These are phyloP conservation scores for Sisyra terminalis DNA, from an alignment of 2,888 invertebrate species.

Conservation along the genomic window DNA sequence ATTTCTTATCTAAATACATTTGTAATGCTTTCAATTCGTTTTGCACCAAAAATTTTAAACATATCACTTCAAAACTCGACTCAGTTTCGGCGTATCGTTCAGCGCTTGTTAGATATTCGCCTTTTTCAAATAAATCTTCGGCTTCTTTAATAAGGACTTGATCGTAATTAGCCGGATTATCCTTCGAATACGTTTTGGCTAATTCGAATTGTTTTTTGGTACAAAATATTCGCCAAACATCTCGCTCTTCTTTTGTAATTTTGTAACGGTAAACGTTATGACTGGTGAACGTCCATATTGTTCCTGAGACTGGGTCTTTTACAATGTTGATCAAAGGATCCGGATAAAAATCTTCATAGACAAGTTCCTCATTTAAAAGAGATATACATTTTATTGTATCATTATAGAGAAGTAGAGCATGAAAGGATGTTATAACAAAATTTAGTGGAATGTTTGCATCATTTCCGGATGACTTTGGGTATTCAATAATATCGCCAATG, in stretches of 20 bases:
- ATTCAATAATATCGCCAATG: slow-evolving; percentile 28
- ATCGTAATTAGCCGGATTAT: slow-evolving; percentile 67
- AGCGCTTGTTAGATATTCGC: slow-evolving; percentile 70
- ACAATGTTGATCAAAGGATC: slow-evolving; percentile 66
- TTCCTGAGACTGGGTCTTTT: slow-evolving; percentile 59
- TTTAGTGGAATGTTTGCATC: slow-evolving; percentile 40
- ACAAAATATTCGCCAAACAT: slow-evolving; percentile 80
- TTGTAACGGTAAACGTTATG: slow-evolving; percentile 73
- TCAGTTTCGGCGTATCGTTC: slow-evolving; percentile 77
- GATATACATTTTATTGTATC: slow-evolving; percentile 76
- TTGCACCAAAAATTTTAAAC: slow-evolving; percentile 74
- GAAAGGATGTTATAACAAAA: slow-evolving; percentile 80
- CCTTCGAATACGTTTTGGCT: slow-evolving; percentile 70
- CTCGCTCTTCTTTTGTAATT: slow-evolving; percentile 67
- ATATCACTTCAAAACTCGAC: slow-evolving; percentile 86
- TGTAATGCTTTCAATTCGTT: slow-evolving; percentile 75
- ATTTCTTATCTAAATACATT: slow-evolving; percentile 68
- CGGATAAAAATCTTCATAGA: slow-evolving; percentile 71
- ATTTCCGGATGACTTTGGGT: slow-evolving; percentile 22
- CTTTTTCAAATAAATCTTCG: slow-evolving; percentile 62
- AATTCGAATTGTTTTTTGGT: slow-evolving; percentile 71
- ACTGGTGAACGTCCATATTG: slow-evolving; percentile 78
- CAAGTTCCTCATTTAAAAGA: slow-evolving; percentile 65
- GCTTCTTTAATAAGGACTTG: slow-evolving; percentile 79
- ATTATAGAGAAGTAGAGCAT: slow-evolving; percentile 66